Evolutionary conservation across 2,888 invertebrate species (phyloP).

Genomic region (Digitonthophagus gazella): DNA sequence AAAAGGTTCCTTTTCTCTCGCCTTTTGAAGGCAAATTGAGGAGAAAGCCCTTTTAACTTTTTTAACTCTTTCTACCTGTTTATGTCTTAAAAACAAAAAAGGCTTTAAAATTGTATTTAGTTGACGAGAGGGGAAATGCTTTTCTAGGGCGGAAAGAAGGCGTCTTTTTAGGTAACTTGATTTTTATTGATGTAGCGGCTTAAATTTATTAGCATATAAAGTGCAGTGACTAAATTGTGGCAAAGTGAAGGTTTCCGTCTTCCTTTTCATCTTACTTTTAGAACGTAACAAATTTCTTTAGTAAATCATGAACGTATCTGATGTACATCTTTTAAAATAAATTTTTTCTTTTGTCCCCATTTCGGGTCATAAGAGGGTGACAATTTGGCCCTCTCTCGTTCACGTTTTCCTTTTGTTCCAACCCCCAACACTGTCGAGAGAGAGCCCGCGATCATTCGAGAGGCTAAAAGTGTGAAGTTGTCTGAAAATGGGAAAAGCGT

Average conservation of each 20-base stretch:
- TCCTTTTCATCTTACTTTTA: too few relatives aligned
- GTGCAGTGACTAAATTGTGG: too few relatives aligned
- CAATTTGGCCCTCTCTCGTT: conserved; percentile 25
- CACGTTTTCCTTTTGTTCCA: conserved; percentile 23
- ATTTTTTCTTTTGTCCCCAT: background rate
- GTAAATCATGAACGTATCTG: too few relatives aligned
- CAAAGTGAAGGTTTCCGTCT: too few relatives aligned
- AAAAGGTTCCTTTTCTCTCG: background rate
- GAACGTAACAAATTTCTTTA: too few relatives aligned
- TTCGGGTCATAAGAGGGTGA: background rate
- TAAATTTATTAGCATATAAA: too few relatives aligned
- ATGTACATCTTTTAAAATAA: background rate
- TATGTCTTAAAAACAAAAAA: background rate
- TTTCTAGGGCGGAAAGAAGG: too few relatives aligned
- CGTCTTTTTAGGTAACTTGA: too few relatives aligned
- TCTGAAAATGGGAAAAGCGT: conserved; percentile 47
- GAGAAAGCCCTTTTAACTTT: background rate
- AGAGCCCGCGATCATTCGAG: conserved; percentile 23
- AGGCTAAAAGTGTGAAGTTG: conserved; percentile 43
- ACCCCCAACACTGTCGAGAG: conserved; percentile 17
- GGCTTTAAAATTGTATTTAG: background rate
- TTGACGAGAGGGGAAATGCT: too few relatives aligned
- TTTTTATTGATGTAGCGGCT: too few relatives aligned
- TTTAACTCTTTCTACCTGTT: background rate
- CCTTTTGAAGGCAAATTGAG: background rate